Evolutionary conservation across 2,888 invertebrate species (phyloP).

Genomic region (Rhabditoides inermis): DNA sequence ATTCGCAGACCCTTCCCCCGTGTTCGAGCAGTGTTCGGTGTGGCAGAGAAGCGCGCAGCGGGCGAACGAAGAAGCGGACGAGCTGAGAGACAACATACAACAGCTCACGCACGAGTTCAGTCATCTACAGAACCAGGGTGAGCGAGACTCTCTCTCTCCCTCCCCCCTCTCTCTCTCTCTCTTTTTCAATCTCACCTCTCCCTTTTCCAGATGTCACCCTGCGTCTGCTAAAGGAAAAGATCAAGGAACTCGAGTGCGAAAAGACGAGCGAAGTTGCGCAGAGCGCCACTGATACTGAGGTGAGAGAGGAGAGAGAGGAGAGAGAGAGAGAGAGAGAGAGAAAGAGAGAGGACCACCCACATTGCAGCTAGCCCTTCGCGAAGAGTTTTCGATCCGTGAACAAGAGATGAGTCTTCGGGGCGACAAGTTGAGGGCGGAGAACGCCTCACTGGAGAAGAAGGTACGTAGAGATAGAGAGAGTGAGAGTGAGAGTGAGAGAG

Average conservation of each 20-base stretch:
- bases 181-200: conserved; percentile 1
- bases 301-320: conserved; percentile 24
- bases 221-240: conserved; percentile 56
- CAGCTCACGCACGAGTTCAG: conserved; percentile 59
- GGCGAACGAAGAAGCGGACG: conserved; percentile 56
- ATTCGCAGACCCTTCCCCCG: conserved; percentile 56
- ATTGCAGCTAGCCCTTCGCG: too few species aligned
- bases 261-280: conserved; percentile 52
- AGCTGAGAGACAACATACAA: conserved; percentile 57
- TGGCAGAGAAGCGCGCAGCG: conserved; percentile 55
- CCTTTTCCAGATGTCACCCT: conserved; percentile 56
- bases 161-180: too few species aligned
- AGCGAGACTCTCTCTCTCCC: too few species aligned
- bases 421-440: conserved; percentile 20
- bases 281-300: conserved; percentile 56
- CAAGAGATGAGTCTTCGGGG: conserved; percentile 15
- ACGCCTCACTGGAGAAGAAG: conserved; percentile 21
- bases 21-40: conserved; percentile 55
- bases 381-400: conserved; percentile 13
- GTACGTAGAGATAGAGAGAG: not conserved
- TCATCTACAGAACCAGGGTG: conserved; percentile 58
- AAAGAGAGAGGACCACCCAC: conserved; percentile 11
- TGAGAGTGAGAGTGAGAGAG: not conserved
- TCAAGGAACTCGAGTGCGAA: conserved; percentile 30
- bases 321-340: too few species aligned